Evolutionary conservation across 2,888 invertebrate species (phyloP), one percentile per base, ranked within the genome.

Genomic region (Temnothorax unifasciatus): DNA sequence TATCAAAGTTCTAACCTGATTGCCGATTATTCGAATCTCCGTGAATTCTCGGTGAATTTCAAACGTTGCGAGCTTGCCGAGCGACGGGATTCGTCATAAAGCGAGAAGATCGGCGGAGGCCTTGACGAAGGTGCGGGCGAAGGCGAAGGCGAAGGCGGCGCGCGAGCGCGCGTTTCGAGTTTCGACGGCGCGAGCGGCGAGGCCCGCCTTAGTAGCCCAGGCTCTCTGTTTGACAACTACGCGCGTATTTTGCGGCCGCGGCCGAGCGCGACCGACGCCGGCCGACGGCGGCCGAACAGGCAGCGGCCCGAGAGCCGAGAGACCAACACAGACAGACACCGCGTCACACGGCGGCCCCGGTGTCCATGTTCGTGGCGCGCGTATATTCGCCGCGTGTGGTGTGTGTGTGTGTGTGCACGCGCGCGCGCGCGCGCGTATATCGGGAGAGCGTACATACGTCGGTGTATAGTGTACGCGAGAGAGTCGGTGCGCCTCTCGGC

Each of bases 221-320:
- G 79, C 75, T 91, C 86, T 86, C 85, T 87, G 91, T 92, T 92
- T 91, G 91, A 92, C 90, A 90, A 69, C 89, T 92, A 91, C 92
- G 91, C 93, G 93, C 93, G 93, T 92, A 93, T 93, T 93, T 92
- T 88, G 92, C 92, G 92, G 90, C 90, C 90, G 87, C 86, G 84
- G 84, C 85, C 91, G 93, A 89, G 87, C 84, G 71, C 41, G 63
- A 61, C 90, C 93, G 93, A 91, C 85, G 57, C 54, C 66, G 44
- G 81, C 88, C 93, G 93, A 90, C 86, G 75, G 68, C 87, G 34
- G 50, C 90, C 93, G 93, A 93, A 89, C 76, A 71, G 41, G 18
- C 86, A 83, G 82, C 86, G 86, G 85, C 86, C 86, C 85, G 91
- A 90, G 87, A 91, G 87, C n/a, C n/a, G 88, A 91, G 87, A 91